These are phyloP conservation scores for Drosophila crucigera DNA, from an alignment of 2,888 invertebrate species.

Conservation along the genomic window DNA sequence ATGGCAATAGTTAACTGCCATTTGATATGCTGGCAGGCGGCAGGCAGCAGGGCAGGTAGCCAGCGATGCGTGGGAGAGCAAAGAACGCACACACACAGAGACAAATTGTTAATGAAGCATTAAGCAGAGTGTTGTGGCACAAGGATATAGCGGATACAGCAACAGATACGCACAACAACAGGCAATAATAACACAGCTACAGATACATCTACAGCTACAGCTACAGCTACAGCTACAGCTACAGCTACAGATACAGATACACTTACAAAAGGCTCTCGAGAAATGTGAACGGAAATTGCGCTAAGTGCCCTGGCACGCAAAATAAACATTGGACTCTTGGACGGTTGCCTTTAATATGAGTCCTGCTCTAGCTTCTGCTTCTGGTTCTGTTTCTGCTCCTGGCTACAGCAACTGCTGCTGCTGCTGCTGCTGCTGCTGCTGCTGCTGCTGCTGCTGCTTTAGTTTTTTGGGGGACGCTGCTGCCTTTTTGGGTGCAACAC, in stretches of 20 bases:
- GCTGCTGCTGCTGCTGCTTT: constrained; percentile 28
- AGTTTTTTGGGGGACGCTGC: constrained; percentile 29
- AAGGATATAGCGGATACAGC: constrained; percentile 40
- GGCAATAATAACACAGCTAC: constrained; percentile 11
- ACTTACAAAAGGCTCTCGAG: constrained; percentile 19
- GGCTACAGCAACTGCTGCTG: background rate
- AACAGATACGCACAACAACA: constrained; percentile 5
- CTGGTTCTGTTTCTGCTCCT: constrained; percentile 12
- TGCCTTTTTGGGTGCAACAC: constrained; percentile 73
- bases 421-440: constrained; percentile 21
- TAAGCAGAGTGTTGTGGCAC: constrained; percentile 48
- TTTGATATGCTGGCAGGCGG: constrained; percentile 57
- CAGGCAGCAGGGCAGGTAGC: constrained; percentile 60
- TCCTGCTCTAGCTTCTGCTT: constrained; percentile 19
- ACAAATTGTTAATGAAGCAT: constrained; percentile 72
- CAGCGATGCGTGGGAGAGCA: constrained; percentile 47
- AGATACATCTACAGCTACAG: constrained; percentile 8
- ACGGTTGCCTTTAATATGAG: constrained; percentile 40
- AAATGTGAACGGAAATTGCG: constrained; percentile 67
- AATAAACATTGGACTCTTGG: constrained; percentile 67
- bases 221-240: background rate
- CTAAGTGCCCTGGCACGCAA: constrained; percentile 74
- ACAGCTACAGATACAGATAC: constrained; percentile 22
- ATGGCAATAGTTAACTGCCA: constrained; percentile 63
- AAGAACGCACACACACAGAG: constrained; percentile 9